Evolutionary conservation across 2,797 vertebrate genomes (phyloP), one percentile per base, ranked within the genome.

Genomic region (Phoebastria nigripes): DNA sequence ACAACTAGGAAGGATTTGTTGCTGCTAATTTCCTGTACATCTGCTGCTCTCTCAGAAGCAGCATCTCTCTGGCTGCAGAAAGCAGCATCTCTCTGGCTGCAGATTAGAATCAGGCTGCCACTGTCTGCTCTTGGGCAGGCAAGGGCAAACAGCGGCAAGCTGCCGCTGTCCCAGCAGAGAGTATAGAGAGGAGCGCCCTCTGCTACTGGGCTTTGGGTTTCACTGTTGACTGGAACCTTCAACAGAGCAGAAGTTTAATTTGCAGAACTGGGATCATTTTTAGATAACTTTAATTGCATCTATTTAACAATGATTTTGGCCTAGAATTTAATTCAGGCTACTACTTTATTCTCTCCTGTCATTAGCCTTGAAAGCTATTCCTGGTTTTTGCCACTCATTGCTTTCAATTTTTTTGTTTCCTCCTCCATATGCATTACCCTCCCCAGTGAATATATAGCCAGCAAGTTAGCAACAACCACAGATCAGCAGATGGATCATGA

Each of bases 11-110:
- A 67, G 55, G 82, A 82, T 71, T 92, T 90, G 54, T 82, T 92
- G 73, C 66, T 59, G 44, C 37, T 78, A 7, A 55, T 92, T 92
- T 96, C 94, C 94, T 96, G 86, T 89, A 54, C 83, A 90, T 94
- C 82, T 95, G 59, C 62, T 65, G 39, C 3, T 9, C 76, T 73
- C 52, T 71, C 76, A 82, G 56, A 66, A 61, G 87, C 69, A 54
- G 28, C 59, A 67, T 90, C 93, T 88, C 59, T 62, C 52, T 46
- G 56, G 62, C 62, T 86, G 77, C 66, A 65, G 88, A 58, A 66
- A 61, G 87, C 69, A 54, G 28, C 59, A 67, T 90, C 93, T 88
- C 59, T 62, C 52, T 46, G 56, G 62, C 62, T 86, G 77, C 66
- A 65, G 88, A 58, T 84, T 24, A n/a, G 31, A 89, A 35, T 54